A percentile compares a stretch with the other conserved stretches of the same genome.
These are phyloP conservation scores for Sympetrum striolatum DNA, from an alignment of 2,888 invertebrate species.

Conservation along the genomic window DNA sequence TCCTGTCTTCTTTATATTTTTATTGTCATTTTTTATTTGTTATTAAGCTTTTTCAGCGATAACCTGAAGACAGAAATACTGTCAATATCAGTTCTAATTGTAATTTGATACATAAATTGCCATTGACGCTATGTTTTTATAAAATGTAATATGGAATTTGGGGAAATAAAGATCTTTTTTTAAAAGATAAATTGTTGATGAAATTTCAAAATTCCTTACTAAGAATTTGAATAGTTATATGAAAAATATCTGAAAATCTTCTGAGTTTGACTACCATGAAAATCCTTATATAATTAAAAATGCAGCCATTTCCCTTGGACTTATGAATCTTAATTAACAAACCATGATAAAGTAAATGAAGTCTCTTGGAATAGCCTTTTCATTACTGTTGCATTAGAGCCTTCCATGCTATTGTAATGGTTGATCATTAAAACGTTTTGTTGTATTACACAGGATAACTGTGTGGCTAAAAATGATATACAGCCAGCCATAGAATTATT, in stretches of 20 bases:
- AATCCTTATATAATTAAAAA: neutral
- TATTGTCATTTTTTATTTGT: too few relatives aligned
- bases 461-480: constrained; percentile 38
- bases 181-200: constrained; percentile 9
- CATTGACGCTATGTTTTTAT: neutral
- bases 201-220: neutral
- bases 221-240: neutral
- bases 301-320: neutral
- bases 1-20: too few relatives aligned
- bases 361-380: too few relatives aligned
- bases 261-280: neutral
- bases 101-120: neutral
- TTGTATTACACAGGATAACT: constrained; percentile 44
- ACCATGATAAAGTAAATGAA: too few relatives aligned
- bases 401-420: neutral
- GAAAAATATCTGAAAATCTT: neutral
- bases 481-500: constrained; percentile 41
- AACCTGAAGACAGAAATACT: too few relatives aligned
- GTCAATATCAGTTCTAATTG: too few relatives aligned
- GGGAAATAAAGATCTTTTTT: constrained; percentile 25
- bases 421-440: neutral
- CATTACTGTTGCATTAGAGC: neutral
- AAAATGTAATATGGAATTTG: constrained; percentile 21
- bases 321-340: neutral
- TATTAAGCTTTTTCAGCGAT: too few relatives aligned